Conservation (phyloP, 2,888 invertebrate genomes). For the Mermis nigrescens region DNA sequence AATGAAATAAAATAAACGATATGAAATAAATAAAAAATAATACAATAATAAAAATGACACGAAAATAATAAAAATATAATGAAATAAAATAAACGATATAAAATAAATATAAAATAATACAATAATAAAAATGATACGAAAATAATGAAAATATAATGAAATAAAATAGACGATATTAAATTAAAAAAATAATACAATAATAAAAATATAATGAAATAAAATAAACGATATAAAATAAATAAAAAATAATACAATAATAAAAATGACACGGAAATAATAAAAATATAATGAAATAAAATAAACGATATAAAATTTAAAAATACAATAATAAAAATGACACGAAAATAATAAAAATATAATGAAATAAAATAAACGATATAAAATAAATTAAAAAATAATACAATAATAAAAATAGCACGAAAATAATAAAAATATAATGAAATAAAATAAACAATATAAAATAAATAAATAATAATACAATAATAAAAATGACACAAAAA, state of each 20-base stretch:
- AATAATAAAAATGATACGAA: background rate
- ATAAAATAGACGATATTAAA: too few species aligned
- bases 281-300: too few species aligned
- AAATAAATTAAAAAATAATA: too few species aligned
- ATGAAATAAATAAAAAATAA: conserved; percentile 13
- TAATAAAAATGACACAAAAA: conserved; percentile 7
- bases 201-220: too few species aligned
- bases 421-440: too few species aligned
- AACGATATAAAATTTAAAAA: too few species aligned
- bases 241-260: background rate
- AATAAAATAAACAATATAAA: conserved; percentile 11
- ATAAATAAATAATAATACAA: background rate
- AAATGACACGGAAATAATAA: too few species aligned
- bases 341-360: conserved; percentile 6
- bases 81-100: too few species aligned
- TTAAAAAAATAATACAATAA: too few species aligned
- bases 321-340: background rate
- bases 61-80: conserved; percentile 6
- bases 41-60: background rate
- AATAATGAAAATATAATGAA: background rate
- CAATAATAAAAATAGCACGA: too few species aligned
- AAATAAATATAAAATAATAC: conserved; percentile 12
- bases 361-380: too few species aligned
- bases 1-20: too few species aligned
- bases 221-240: conserved; percentile 10